Percentiles rank a stretch among this genome's conserved stretches.
phyloP scores from a whole-genome alignment of 35 echinoderm and acorn worm species.

The Anneissia japonica region DNA sequence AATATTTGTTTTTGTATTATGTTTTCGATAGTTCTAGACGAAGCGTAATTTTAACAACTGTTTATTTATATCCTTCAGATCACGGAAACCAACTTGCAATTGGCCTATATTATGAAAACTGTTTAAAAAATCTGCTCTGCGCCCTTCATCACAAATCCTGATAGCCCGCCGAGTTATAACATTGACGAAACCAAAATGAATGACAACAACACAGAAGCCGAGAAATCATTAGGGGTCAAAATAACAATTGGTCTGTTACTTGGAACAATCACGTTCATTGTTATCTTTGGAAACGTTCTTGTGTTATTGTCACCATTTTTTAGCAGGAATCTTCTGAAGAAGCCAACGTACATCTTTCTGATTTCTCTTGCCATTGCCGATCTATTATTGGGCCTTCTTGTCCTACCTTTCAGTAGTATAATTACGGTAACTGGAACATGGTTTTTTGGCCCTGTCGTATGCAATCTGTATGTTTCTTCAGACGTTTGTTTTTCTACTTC shows the following conservation, averaged over 20 bases:
- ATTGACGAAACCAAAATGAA: background rate
- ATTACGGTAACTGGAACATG: constrained; percentile 38
- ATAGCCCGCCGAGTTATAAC: too few species aligned
- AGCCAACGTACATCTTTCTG: constrained; percentile 72
- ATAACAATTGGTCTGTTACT: constrained; percentile 13
- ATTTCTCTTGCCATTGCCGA: constrained; percentile 77
- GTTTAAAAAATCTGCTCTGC: too few species aligned
- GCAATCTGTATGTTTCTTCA: constrained; percentile 83
- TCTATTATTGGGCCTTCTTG: constrained; percentile 65
- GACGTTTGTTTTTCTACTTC: constrained; percentile 92
- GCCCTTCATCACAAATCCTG: too few species aligned
- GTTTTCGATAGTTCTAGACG: too few species aligned
- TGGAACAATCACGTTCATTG: constrained; percentile 57
- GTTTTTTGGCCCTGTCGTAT: constrained; percentile 54
- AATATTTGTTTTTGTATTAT: too few species aligned
- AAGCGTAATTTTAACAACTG: too few species aligned
- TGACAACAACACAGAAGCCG: background rate
- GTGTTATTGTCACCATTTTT: constrained; percentile 79
- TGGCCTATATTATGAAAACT: too few species aligned
- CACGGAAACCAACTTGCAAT: background rate
- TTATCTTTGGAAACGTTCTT: constrained; percentile 69
- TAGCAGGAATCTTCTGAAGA: constrained; percentile 52
- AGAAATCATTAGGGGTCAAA: background rate
- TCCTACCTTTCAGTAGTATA: constrained; percentile 75
- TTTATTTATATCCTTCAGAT: background rate